These are phyloP conservation scores for Clarias laeviceps DNA, from an alignment of 2,797 vertebrate genomes.

Conservation along the genomic window DNA sequence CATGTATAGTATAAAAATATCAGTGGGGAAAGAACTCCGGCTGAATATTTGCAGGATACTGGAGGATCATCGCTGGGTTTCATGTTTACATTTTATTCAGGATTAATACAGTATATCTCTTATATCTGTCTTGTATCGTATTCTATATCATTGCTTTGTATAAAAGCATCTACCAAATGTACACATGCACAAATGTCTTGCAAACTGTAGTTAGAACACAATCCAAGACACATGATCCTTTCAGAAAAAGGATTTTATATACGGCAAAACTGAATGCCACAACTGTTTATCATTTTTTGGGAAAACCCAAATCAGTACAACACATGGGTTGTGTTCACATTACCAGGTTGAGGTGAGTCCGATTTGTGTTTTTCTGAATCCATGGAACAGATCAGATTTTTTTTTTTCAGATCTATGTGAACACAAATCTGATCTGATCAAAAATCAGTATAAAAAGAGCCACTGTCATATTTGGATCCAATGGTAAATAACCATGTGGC, in stretches of 20 bases:
- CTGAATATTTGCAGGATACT: neutral
- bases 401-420: neutral
- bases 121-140: neutral
- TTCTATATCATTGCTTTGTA: neutral
- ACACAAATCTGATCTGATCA: neutral
- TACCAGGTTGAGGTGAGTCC: neutral
- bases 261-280: neutral
- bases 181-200: neutral
- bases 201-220: neutral
- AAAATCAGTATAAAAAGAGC: neutral
- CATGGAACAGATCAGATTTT: neutral
- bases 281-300: neutral
- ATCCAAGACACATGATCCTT: neutral
- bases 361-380: neutral
- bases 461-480: neutral
- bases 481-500: neutral
- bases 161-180: neutral
- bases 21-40: neutral
- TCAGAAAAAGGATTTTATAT: too few species aligned
- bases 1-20: too few species aligned
- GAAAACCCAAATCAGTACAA: neutral
- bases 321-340: neutral
- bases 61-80: too few species aligned
- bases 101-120: too few species aligned
- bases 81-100: too few species aligned